These are phyloP conservation scores for Hormaphis cornu DNA, from an alignment of 1,140 invertebrate species.

Conservation along the genomic window DNA sequence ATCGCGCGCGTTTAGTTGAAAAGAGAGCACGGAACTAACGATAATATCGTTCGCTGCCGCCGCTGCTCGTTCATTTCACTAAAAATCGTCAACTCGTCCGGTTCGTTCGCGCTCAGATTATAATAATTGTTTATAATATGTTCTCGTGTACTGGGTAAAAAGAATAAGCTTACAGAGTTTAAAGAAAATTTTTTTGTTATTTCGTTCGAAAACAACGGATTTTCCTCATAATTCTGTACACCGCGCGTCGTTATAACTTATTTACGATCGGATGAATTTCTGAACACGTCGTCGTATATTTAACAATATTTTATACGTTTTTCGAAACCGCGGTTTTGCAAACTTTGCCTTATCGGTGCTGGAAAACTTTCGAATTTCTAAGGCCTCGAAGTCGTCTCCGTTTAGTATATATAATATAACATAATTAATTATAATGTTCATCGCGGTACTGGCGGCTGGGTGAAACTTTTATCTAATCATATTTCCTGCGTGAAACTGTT, in stretches of 20 bases:
- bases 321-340: neutral
- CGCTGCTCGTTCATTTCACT: neutral
- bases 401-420: neutral
- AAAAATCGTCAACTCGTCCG: neutral
- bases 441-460: no score
- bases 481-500: neutral
- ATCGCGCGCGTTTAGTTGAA: neutral
- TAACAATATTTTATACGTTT: no score
- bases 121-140: no score
- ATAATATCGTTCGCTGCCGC: neutral
- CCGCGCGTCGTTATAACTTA: no score
- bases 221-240: no score
- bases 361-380: neutral
- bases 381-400: neutral
- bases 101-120: no score
- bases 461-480: neutral
- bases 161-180: no score
- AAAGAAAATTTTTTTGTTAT: no score
- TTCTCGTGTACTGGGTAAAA: no score
- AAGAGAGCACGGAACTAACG: neutral
- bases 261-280: no score
- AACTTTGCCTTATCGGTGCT: neutral
- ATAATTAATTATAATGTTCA: neutral
- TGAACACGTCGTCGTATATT: no score
- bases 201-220: no score